Evolutionary conservation across 2,797 vertebrate species (phyloP).

Genomic region (Crax fasciolata): DNA sequence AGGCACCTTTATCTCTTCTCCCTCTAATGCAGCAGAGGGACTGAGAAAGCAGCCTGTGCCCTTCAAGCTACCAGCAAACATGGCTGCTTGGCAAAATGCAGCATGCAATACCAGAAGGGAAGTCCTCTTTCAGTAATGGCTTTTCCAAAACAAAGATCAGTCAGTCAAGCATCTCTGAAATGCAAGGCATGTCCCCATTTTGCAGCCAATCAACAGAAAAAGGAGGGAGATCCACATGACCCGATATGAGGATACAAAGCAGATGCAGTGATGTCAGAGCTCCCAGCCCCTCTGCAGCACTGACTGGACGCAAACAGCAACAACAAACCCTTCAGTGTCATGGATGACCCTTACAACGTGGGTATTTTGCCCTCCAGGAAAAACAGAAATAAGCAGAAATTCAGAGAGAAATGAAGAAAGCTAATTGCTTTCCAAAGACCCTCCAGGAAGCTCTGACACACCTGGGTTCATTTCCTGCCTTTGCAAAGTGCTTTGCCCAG

Average conservation of each 20-base stretch:
- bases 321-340: background rate
- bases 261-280: constrained; percentile 11
- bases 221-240: background rate
- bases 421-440: background rate
- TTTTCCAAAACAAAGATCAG: background rate
- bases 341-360: background rate
- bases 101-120: background rate
- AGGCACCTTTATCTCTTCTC: background rate
- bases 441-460: background rate
- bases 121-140: background rate
- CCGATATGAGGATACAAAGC: background rate
- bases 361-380: background rate
- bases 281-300: background rate
- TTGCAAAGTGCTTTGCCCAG: background rate
- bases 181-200: background rate
- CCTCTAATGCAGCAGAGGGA: background rate
- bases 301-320: background rate
- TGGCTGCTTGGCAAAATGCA: background rate
- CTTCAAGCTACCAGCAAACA: background rate
- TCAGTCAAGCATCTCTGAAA: background rate
- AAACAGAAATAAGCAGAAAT: background rate
- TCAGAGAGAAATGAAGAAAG: background rate
- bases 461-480: fast-evolving
- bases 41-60: background rate
- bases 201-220: background rate